Conservation (phyloP, 2,797 vertebrate genomes). For the Danio jaintianensis region DNA sequence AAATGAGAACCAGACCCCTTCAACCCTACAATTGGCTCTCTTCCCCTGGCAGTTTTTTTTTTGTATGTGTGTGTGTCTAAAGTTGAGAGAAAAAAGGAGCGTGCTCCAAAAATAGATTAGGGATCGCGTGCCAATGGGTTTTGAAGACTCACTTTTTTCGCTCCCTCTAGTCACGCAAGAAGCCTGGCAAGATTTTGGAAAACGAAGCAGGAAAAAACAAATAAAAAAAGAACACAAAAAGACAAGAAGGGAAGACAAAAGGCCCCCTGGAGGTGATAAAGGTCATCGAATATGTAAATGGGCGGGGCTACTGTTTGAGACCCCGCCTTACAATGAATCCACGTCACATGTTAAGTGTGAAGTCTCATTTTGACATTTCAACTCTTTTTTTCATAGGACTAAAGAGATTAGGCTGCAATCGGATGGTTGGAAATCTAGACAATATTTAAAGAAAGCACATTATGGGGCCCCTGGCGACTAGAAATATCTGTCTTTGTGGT, state of each 20-base stretch:
- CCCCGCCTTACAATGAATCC: background rate
- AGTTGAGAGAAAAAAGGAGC: slow-evolving; percentile 73
- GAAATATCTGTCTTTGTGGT: slow-evolving; percentile 60
- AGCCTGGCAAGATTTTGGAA: slow-evolving; percentile 80
- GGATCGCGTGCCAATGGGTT: slow-evolving; percentile 84
- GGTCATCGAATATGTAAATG: slow-evolving; percentile 3
- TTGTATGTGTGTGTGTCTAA: slow-evolving; percentile 61
- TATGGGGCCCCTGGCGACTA: slow-evolving; percentile 60
- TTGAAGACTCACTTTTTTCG: slow-evolving; percentile 78
- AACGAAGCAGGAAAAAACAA: slow-evolving; percentile 70
- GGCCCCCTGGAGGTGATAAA: slow-evolving; percentile 64
- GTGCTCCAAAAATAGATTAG: slow-evolving; percentile 85
- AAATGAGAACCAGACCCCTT: slow-evolving; percentile 87
- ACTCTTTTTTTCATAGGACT: slow-evolving; percentile 7
- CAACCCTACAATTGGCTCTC: slow-evolving; percentile 79
- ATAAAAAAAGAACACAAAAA: slow-evolving; percentile 58
- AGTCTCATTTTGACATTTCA: slow-evolving; percentile 23
- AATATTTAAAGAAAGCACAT: slow-evolving; percentile 58
- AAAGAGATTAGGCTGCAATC: slow-evolving; percentile 24
- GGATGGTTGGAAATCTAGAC: slow-evolving; percentile 63
- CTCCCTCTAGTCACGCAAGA: slow-evolving; percentile 85
- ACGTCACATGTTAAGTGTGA: slow-evolving; percentile 23
- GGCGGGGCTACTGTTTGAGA: background rate
- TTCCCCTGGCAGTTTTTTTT: slow-evolving; percentile 77
- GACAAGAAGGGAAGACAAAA: slow-evolving; percentile 65